Evolutionary conservation across 2,113 vertebrate species (phyloP).

Genomic region (Sinocyclocheilus grahami): DNA sequence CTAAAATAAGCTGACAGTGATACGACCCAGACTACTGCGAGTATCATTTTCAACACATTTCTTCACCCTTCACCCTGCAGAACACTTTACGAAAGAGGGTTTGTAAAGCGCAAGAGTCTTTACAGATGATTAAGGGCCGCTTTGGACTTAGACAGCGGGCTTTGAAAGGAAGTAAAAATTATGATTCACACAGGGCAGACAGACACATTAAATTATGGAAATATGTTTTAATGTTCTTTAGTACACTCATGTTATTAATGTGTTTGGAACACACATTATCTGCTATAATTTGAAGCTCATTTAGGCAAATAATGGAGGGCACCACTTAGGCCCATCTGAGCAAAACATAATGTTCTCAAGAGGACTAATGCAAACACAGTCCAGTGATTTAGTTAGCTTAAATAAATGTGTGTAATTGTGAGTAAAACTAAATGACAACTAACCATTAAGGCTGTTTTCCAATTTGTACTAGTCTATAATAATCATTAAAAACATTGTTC

Average conservation of each 20-base stretch:
- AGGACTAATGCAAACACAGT: not conserved
- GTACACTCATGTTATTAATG: not conserved
- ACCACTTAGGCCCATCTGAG: slow-evolving; percentile 20
- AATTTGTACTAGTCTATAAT: not conserved
- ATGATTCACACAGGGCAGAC: not conserved
- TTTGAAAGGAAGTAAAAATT: slow-evolving; percentile 45
- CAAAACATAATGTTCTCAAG: not conserved
- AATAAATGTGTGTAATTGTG: not conserved
- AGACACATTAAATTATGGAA: not conserved
- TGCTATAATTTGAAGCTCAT: not conserved
- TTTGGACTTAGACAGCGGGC: slow-evolving; percentile 20
- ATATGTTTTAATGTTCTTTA: not conserved
- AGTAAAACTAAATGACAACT: not conserved
- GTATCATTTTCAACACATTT: slow-evolving; percentile 40
- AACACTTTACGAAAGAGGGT: slow-evolving; percentile 14
- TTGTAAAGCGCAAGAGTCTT: not conserved
- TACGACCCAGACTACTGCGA: slow-evolving; percentile 48
- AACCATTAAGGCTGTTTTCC: slow-evolving; percentile 13
- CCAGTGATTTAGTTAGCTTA: not conserved
- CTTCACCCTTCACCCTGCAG: slow-evolving; percentile 31
- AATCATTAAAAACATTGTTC: not conserved
- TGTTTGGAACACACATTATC: not conserved
- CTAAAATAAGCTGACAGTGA: slow-evolving; percentile 48
- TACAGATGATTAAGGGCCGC: slow-evolving; percentile 18
- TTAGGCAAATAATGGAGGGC: not conserved